These are phyloP conservation scores for Sparus aurata DNA, from an alignment of 2,797 vertebrate genomes.

Conservation along the genomic window DNA sequence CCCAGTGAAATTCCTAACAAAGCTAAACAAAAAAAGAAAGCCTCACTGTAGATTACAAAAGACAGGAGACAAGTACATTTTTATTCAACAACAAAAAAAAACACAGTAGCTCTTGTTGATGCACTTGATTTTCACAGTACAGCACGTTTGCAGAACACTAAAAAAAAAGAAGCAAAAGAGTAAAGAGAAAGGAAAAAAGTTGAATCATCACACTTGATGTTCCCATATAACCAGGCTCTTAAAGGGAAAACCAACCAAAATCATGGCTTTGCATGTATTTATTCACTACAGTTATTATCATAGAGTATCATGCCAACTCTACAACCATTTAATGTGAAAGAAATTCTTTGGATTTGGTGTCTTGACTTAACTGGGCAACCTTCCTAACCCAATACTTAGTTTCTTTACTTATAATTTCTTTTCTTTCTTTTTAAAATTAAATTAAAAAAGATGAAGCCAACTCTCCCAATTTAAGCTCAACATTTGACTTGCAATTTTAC, in stretches of 20 bases:
- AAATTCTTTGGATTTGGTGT: constrained; percentile 61
- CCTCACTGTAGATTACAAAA: constrained; percentile 41
- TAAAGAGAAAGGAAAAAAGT: constrained; percentile 38
- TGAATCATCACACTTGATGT: constrained; percentile 34
- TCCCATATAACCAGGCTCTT: constrained; percentile 64
- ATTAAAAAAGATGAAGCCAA: constrained; percentile 7
- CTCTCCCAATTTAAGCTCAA: constrained; percentile 8
- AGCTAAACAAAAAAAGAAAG: neutral
- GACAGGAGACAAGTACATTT: constrained; percentile 66
- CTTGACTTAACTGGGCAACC: constrained; percentile 17
- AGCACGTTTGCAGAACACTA: constrained; percentile 68
- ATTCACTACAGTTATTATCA: constrained; percentile 22
- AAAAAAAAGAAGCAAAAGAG: constrained; percentile 50
- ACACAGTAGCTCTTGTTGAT: constrained; percentile 74
- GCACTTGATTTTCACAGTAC: constrained; percentile 73
- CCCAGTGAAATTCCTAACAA: constrained; percentile 2
- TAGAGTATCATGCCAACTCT: constrained; percentile 20
- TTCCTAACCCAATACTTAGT: constrained; percentile 1
- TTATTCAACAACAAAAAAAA: constrained; percentile 78
- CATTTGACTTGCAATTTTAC: constrained; percentile 19
- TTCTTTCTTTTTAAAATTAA: neutral
- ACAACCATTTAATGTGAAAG: constrained; percentile 55
- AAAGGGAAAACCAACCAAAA: constrained; percentile 35
- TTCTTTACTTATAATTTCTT: neutral
- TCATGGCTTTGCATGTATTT: constrained; percentile 58